These are phyloP conservation scores for Uria aalge DNA, from an alignment of 2,113 vertebrate species.

Conservation along the genomic window DNA sequence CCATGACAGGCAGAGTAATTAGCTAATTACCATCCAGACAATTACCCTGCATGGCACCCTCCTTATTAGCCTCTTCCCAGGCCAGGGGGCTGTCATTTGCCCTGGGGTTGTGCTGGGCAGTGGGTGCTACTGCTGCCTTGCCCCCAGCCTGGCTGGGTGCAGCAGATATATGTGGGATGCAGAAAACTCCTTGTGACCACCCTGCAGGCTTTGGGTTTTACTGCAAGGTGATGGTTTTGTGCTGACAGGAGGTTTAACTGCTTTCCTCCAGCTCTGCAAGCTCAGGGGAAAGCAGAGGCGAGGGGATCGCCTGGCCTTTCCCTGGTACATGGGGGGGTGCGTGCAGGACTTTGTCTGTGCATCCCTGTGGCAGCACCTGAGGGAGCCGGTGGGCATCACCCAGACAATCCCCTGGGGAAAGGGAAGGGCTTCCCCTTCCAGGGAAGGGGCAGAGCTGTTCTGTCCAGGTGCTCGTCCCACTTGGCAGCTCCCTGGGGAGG, in stretches of 20 bases:
- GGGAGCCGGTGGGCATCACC: neutral
- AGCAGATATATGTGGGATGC: accelerated
- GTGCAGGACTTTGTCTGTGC: neutral
- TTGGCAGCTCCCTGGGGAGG: neutral
- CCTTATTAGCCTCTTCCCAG: neutral
- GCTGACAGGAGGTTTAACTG: neutral
- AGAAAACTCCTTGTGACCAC: neutral
- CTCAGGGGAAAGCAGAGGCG: accelerated
- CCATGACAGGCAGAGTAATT: neutral
- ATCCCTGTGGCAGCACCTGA: neutral
- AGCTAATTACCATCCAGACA: neutral
- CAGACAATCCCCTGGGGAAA: neutral
- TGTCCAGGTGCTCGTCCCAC: neutral
- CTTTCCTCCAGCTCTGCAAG: neutral
- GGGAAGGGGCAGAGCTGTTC: neutral
- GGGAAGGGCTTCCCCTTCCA: neutral
- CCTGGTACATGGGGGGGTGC: accelerated
- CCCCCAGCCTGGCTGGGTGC: neutral
- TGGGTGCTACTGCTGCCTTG: neutral
- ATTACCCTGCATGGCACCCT: neutral
- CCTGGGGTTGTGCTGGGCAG: neutral
- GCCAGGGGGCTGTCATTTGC: accelerated
- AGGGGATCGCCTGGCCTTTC: neutral
- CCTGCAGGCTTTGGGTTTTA: accelerated
- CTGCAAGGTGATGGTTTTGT: neutral